phyloP scores from a whole-genome alignment of 2,113 vertebrate species.

The Elachura formosa region DNA sequence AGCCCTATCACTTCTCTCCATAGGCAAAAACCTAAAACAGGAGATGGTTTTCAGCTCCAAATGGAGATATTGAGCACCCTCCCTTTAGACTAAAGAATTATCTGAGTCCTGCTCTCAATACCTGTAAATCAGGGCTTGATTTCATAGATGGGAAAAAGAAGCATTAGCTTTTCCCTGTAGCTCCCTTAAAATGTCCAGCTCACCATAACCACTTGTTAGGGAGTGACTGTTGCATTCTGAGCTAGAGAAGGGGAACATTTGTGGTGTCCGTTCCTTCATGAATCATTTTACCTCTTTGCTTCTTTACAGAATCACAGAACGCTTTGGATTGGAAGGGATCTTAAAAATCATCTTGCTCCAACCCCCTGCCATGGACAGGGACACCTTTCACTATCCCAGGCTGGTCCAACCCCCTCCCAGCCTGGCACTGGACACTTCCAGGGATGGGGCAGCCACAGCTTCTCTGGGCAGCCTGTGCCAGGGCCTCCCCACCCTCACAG shows the following conservation, averaged over 20 bases:
- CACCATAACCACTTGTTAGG: neutral
- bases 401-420: accelerated
- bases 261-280: neutral
- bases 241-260: neutral
- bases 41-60: neutral
- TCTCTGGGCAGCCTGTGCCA: neutral
- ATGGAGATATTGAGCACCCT: neutral
- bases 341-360: neutral
- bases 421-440: neutral
- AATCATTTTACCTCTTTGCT: neutral
- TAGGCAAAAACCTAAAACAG: neutral
- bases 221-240: neutral
- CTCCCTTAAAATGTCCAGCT: neutral
- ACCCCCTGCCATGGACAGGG: neutral
- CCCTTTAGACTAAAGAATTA: neutral
- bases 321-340: neutral
- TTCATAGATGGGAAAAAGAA: neutral
- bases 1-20: neutral
- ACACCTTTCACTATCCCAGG: accelerated
- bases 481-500: neutral
- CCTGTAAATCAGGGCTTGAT: neutral
- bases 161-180: neutral
- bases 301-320: neutral
- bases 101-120: neutral
- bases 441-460: neutral